A percentile compares a stretch with the other conserved stretches of the same genome.
Evolutionary conservation across 2,113 vertebrate genomes (phyloP).

Genomic region (Cyprinus carpio): DNA sequence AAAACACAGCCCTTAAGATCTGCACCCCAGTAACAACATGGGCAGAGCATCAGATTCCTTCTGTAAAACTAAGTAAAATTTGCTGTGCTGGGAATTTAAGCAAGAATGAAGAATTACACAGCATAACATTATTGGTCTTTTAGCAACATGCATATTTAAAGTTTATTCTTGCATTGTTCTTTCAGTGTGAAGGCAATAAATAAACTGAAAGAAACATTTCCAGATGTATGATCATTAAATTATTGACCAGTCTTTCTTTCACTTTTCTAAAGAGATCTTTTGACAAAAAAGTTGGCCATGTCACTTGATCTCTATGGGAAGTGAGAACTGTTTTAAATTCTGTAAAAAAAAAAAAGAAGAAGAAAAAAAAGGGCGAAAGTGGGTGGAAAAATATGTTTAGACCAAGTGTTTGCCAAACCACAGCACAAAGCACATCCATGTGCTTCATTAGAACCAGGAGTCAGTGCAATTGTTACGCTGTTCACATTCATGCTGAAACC

Average conservation of each 20-base stretch:
- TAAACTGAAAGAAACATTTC: neutral
- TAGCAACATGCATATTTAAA: neutral
- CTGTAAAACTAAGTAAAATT: neutral
- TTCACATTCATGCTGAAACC: constrained; percentile 20
- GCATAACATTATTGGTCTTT: neutral
- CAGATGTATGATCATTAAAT: neutral
- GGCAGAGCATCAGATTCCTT: constrained; percentile 23
- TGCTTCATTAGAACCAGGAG: constrained; percentile 48
- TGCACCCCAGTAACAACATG: constrained; percentile 1
- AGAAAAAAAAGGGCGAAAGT: constrained; percentile 19
- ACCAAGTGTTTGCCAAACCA: constrained; percentile 51
- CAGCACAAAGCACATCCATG: constrained; percentile 55
- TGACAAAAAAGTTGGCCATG: neutral
- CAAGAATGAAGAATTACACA: neutral
- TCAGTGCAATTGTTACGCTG: constrained; percentile 28
- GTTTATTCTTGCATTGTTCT: neutral
- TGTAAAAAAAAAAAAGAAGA: constrained; percentile 34
- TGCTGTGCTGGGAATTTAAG: neutral
- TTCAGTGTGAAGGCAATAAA: neutral
- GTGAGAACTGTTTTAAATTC: constrained; percentile 41
- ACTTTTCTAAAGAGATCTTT: neutral
- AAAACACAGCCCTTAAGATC: constrained; percentile 24
- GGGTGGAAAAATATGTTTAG: constrained; percentile 37
- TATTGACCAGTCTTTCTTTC: too few species aligned
- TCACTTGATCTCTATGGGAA: constrained; percentile 8